Base-by-base conservation (phyloP, 2,797 vertebrate species). In the Gila robusta region DNA sequence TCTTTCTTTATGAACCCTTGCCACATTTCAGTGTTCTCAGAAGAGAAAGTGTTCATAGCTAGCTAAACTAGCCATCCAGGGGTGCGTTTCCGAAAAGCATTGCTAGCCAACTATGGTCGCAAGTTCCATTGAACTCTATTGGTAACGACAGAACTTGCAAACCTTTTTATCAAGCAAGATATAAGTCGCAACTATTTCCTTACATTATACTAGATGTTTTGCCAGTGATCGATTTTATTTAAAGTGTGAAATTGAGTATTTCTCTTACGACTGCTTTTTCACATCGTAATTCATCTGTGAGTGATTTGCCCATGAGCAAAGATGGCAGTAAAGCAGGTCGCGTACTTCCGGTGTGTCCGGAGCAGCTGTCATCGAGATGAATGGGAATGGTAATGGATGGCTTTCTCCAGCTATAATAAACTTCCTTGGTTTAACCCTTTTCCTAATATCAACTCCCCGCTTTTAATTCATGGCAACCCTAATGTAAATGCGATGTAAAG, bases 391-490 rank as follows among this genome's bases (percentile, higher is more conserved):
- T 16, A 54, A 83, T 67, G 26, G 73, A 78, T 78, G 82, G 32
- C 44, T 70, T 81, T 81, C 47, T 52, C 44, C 66, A 81, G 28
- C 66, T 70, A 69, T 70, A 81, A 70, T 52, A 70, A 9, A 81
- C 62, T 47, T 77, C n/a, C 56, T 85, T 54, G 14, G 39, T 78
- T 66, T 80, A 82, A 59, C 64, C 71, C 83, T 81, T 37, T 67
- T n/a, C 2, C 82, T 73, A 64, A 76, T 77, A 82, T 73, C 81
- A 70, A 77, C 88, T 86, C 26, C n/a, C 21, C 35, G 16, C 59
- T 81, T 86, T 86, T 87, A 84, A 88, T 88, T 86, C 79, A 74
- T 73, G 76, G 19, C 78, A 85, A 76, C 12, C 77, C 76, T 64
- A 62, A 88, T 76, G 70, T 49, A 74, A 88, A 85, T 78, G 39